Evolutionary conservation across 2,113 vertebrate species (phyloP).

Genomic region (Alectura lathami): DNA sequence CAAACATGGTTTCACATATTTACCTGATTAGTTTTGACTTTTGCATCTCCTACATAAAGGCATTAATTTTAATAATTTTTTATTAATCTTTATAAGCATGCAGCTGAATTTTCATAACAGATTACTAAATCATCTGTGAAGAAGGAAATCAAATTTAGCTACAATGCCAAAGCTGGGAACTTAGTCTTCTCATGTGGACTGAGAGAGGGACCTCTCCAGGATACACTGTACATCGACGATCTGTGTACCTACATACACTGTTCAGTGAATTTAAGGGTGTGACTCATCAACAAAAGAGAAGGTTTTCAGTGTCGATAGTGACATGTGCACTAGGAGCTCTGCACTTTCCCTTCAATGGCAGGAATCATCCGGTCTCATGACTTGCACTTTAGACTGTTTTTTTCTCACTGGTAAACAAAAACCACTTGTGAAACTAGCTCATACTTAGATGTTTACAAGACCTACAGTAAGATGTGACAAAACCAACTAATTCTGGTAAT

Average conservation of each 20-base stretch:
- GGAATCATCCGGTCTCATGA: not conserved
- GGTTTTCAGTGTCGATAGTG: not conserved
- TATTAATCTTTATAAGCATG: constrained; percentile 18
- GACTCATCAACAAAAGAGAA: not conserved
- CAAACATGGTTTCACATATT: not conserved
- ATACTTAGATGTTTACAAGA: not conserved
- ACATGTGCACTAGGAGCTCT: not conserved
- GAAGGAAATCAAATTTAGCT: not conserved
- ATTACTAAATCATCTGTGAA: not conserved
- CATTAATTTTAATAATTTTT: not conserved
- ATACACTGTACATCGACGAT: not conserved
- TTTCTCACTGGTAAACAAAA: not conserved
- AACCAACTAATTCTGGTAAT: not conserved
- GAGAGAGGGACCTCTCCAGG: not conserved
- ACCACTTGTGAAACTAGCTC: not conserved
- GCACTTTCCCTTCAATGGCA: not conserved
- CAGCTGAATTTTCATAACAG: constrained; percentile 2
- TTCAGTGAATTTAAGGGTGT: not conserved
- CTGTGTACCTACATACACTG: not conserved
- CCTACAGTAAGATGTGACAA: not conserved
- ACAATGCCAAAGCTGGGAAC: not conserved
- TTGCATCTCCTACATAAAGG: not conserved
- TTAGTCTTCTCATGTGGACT: not conserved
- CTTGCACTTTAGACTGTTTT: not conserved
- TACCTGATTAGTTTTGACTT: constrained; percentile 6